Base-by-base conservation (phyloP, 2,888 invertebrate species). In the Drosophila infuscata region DNA sequence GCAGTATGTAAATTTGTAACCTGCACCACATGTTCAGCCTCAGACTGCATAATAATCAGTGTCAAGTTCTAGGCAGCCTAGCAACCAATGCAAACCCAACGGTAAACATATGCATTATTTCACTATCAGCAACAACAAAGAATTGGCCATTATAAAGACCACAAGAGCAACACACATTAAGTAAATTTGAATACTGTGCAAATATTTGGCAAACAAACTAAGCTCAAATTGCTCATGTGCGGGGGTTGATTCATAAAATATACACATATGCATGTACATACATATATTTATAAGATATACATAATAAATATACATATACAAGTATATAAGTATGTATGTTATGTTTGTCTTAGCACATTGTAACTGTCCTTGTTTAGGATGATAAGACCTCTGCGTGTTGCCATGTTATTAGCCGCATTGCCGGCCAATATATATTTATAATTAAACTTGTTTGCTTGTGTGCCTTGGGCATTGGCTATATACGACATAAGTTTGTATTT, bases 401-500 rank as follows among this genome's bases (percentile, higher is more conserved):
- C 69, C 67, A 79, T 76, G 56, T 81, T 86, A 71, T 80, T 77
- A 78, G 61, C 51, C 58, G 52, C 56, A 70, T 80, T 83, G 77
- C 73, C 76, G 74, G 56, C 43, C 57, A 46, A 65, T 36, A 48
- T 60, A 57, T 52, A 30, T 43, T 54, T 70, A 79, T 79, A 81
- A 81, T 76, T 76, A 64, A 56, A 41, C 48, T 33, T 49, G 12
- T 56, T n/a, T 54, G 66, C 53, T 67, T 60, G 57, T 72, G 20
- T 63, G 62, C 51, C 69, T 72, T 80, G 75, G 78, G 61, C 89
- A 78, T 65, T 83, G 87, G 71, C 81, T 74, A 86, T 75, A 88
- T 81, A 71, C 68, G 58, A 74, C 54, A 54, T 48, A 64, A 30
- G 56, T 63, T 41, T 63, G 33, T 65, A 12, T 38, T 25, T 65